Evolutionary conservation across 1,140 invertebrate species (phyloP), one percentile per base, ranked within the genome.

Genomic region (Nasonia vitripennis): DNA sequence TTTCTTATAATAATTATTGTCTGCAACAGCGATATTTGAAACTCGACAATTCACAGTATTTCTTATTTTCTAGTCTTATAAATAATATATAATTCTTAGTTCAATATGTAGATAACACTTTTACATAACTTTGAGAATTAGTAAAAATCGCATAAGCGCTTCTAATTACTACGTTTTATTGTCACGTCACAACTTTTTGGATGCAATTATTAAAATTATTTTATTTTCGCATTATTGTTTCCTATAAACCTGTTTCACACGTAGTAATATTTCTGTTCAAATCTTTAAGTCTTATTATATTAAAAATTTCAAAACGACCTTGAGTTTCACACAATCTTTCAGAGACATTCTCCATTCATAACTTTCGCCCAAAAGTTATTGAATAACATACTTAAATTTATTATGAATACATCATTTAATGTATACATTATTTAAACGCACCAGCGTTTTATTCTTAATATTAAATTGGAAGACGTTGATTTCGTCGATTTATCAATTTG

Each of bases 401-500:
- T 31, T 31, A 71, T 27, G 27, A 27, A 27, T 71, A 55, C 7
- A 6, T n/a, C 2, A 51, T 51, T 51, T 62, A 62, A 62, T 62
- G 2, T n/a, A 71, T 71, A 14, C 27, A 12, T 71, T 31, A 71
- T 31, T 11, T 12, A 68, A 78, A 78, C 62, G 74, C 55, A 31
- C 12, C 20, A 68, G 14, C 34, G n/a, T 68, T 48, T 67, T n/a
- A 31, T 75, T 51, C 37, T 45, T 68, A 79, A n/a, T 11, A 20
- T 55, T 79, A 86, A 85, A 82, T 86, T 91, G 92, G 92, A 93
- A 93, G 92, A 93, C 92, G 48, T 91, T 83, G 91, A 92, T 93
- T 91, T 91, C 89, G 91, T 87, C 86, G 77, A 34, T 86, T 55
- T 20, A 85, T 81, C 51, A 7, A 62, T 62, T 62, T 17, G 17